Percentiles rank a stretch among this genome's conserved stretches.
These are phyloP conservation scores for Seriola dumerili DNA, from an alignment of 2,113 vertebrate species.

Conservation along the genomic window DNA sequence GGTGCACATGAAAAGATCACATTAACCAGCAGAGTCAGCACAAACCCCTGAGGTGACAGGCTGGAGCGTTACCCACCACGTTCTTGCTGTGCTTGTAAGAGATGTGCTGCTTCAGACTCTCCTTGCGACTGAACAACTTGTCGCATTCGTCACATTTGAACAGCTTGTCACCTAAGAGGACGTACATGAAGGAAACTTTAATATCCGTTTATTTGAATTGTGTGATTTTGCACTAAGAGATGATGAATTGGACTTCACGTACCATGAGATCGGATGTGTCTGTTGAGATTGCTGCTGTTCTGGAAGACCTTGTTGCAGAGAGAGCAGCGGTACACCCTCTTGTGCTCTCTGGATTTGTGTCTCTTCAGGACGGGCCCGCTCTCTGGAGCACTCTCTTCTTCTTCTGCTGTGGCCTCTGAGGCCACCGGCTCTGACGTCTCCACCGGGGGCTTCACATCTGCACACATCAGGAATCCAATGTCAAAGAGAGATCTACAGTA, in stretches of 20 bases:
- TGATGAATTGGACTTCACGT: background rate
- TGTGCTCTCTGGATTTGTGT: conserved; percentile 89
- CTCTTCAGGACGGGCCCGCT: conserved; percentile 55
- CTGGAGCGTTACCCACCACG: conserved; percentile 79
- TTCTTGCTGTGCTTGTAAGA: conserved; percentile 99
- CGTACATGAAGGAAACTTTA: background rate
- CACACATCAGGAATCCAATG: conserved; percentile 8
- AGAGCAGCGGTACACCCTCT: conserved; percentile 93
- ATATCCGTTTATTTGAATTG: background rate
- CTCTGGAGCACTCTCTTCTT: conserved; percentile 41
- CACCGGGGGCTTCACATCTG: conserved; percentile 64
- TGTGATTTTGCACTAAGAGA: background rate
- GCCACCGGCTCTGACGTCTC: conserved; percentile 76
- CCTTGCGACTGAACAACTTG: conserved; percentile 98
- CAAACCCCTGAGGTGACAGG: fast-evolving
- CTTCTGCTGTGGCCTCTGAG: conserved; percentile 33
- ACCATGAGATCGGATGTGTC: conserved; percentile 97
- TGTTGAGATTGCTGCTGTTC: conserved; percentile 99
- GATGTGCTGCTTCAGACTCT: conserved; percentile 98
- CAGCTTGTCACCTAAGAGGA: conserved; percentile 91
- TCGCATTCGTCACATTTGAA: conserved; percentile 98
- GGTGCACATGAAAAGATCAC: conserved; percentile 20
- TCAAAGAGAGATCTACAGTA: background rate
- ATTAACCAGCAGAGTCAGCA: background rate
- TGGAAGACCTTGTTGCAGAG: conserved; percentile 97